Evolutionary conservation across 2,888 invertebrate species (phyloP).

Genomic region (Biston betularia): DNA sequence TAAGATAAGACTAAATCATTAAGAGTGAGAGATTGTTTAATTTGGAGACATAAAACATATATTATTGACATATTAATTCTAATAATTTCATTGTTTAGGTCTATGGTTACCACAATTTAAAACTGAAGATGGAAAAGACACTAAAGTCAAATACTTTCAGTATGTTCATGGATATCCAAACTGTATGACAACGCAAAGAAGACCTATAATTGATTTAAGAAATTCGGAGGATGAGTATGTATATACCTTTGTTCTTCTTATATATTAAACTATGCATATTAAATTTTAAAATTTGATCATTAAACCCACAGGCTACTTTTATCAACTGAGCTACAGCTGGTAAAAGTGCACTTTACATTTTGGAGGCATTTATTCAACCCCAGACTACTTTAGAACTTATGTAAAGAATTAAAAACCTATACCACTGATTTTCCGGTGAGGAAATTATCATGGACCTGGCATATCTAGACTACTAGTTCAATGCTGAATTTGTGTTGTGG

Average conservation of each 20-base stretch:
- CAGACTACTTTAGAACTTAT: too few relatives aligned
- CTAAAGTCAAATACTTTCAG: slow-evolving; percentile 84
- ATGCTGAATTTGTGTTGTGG: too few relatives aligned
- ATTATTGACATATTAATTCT: neutral
- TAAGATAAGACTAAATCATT: too few relatives aligned
- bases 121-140: slow-evolving; percentile 86
- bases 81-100: slow-evolving; percentile 57
- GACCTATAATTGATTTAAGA: slow-evolving; percentile 88
- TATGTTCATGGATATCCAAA: slow-evolving; percentile 89
- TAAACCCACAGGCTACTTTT: too few relatives aligned
- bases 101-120: slow-evolving; percentile 88
- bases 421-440: too few relatives aligned
- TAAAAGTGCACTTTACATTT: too few relatives aligned
- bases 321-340: too few relatives aligned
- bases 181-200: slow-evolving; percentile 89
- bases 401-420: too few relatives aligned
- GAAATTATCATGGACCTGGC: too few relatives aligned
- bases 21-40: neutral
- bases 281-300: neutral
- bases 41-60: neutral
- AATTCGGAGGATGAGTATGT: slow-evolving; percentile 87
- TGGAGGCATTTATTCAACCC: too few relatives aligned
- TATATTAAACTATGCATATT: too few relatives aligned
- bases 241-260: neutral
- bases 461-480: too few relatives aligned